Conservation (phyloP, 2,113 vertebrate genomes). For the Sphyrna mokarran region DNA sequence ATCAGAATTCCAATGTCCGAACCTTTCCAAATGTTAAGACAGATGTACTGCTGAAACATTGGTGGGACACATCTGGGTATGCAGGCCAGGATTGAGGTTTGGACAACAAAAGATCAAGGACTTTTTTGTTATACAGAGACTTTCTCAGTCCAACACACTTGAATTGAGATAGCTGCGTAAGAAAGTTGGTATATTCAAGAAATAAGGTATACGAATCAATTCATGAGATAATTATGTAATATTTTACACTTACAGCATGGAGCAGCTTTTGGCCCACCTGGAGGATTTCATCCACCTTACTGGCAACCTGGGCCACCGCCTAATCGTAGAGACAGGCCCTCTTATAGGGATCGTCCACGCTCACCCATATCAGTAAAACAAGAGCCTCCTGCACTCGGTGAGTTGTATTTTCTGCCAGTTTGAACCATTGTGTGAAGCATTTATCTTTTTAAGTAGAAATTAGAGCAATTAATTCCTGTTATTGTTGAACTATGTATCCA, state of each 20-base stretch:
- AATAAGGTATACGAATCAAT: not conserved
- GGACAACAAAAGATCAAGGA: not conserved
- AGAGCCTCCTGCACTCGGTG: slow-evolving; percentile 83
- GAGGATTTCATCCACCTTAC: slow-evolving; percentile 85
- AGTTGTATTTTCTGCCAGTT: slow-evolving; percentile 45
- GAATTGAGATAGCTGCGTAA: not conserved
- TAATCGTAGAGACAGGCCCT: slow-evolving; percentile 84
- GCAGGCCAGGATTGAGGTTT: not conserved
- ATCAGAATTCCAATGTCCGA: not conserved
- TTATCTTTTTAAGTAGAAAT: not conserved
- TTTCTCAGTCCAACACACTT: not conserved
- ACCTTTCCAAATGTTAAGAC: not conserved
- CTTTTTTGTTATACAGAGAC: not conserved
- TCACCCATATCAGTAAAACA: slow-evolving; percentile 88
- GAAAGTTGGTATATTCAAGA: not conserved
- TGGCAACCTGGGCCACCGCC: slow-evolving; percentile 92
- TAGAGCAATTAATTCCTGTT: not conserved
- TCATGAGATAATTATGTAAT: not conserved
- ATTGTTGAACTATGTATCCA: not conserved
- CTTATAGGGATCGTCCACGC: slow-evolving; percentile 85
- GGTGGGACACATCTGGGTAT: not conserved
- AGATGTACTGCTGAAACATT: not conserved
- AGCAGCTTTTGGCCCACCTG: slow-evolving; percentile 78
- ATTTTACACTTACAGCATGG: slow-evolving; percentile 70
- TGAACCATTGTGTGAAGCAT: not conserved